These are phyloP conservation scores for Mythimna ferrago DNA, from an alignment of 2,888 invertebrate genomes.

Conservation along the genomic window DNA sequence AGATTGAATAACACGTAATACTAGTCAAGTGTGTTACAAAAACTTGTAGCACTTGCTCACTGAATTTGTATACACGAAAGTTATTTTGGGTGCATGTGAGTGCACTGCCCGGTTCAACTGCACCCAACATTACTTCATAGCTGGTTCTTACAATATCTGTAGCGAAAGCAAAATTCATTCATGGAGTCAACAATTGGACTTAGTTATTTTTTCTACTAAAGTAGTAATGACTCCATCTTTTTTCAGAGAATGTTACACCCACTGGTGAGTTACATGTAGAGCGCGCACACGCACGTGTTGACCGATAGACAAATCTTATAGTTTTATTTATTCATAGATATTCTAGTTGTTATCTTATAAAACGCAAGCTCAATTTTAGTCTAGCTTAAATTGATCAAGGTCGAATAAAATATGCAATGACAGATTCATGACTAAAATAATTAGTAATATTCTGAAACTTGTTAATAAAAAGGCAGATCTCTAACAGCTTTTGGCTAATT, in stretches of 20 bases:
- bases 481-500: neutral
- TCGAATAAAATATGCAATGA: neutral
- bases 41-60: slow-evolving; percentile 39
- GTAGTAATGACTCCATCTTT: slow-evolving; percentile 90
- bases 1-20: slow-evolving; percentile 40
- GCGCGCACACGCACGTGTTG: slow-evolving; percentile 79
- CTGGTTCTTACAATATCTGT: slow-evolving; percentile 58
- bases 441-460: neutral
- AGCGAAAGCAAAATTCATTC: slow-evolving; percentile 79
- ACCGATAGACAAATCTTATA: slow-evolving; percentile 57
- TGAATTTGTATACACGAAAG: slow-evolving; percentile 37
- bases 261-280: slow-evolving; percentile 88
- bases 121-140: slow-evolving; percentile 65
- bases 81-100: slow-evolving; percentile 66
- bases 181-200: slow-evolving; percentile 88
- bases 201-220: slow-evolving; percentile 77
- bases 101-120: slow-evolving; percentile 55
- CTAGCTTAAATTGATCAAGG: neutral
- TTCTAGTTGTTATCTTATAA: slow-evolving; percentile 45
- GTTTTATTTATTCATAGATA: slow-evolving; percentile 39
- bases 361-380: slow-evolving; percentile 39
- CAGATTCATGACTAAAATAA: neutral
- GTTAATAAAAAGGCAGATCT: neutral
- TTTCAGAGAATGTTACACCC: slow-evolving; percentile 91
- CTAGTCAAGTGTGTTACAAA: slow-evolving; percentile 38